Evolutionary conservation across 2,888 invertebrate species (phyloP), one percentile per base, ranked within the genome.

Genomic region (Ditylenchus weischeri): DNA sequence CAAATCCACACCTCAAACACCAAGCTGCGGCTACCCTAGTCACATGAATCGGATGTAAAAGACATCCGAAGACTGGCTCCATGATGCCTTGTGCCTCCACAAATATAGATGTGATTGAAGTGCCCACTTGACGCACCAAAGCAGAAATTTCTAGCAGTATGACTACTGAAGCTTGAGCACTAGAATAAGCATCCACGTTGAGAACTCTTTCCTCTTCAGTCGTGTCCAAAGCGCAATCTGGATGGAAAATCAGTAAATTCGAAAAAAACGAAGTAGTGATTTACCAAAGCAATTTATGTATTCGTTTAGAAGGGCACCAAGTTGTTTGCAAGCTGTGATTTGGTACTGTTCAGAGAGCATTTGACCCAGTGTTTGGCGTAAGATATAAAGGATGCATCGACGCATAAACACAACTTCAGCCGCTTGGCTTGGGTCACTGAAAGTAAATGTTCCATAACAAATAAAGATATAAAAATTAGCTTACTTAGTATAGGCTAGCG

Each of bases 291-390:
- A 90, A 85, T 91, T 92, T 91, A 94, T 93, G 86, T 94, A 93
- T 81, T 92, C 92, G 54, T 91, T 88, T 36, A 96, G 89, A 65
- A 94, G 89, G 75, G 90, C 90, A 73, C 92, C 90, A 64, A 98
- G 89, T 85, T 95, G 93, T 83, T 93, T 92, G 83, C 92, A 91
- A 0, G 95, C 95, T 21, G 85, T 83, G 43, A 92, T 89, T 85
- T 98, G 98, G 11, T 95, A 93, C 79, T 94, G 94, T 85, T 98
- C 98, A 0, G 94, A 92, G 29, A 98, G 87, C 88, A 96, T 90
- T 84, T 91, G 90, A 0, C 96, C 94, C 49, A 96, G 87, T 0
- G 93, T 90, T 71, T 91, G 90, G 61, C 93, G 88, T 65, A 96
- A 86, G 75, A 96, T 92, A 84, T 93, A 98, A 83, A 91, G 91